Evolutionary conservation across 1,140 invertebrate species (phyloP).

Genomic region (Solenopsis invicta): DNA sequence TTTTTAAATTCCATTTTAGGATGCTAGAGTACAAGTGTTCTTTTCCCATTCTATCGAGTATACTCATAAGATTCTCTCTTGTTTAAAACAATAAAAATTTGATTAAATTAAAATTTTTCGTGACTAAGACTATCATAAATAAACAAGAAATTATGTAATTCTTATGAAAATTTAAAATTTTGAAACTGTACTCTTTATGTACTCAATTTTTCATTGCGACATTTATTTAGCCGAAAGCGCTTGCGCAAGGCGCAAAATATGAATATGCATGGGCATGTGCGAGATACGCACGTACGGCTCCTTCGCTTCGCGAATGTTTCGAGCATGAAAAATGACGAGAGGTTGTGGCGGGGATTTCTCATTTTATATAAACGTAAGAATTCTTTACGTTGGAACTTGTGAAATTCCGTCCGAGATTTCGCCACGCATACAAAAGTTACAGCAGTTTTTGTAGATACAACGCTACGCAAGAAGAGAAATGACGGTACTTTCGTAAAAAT

Average conservation of each 20-base stretch:
- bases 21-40: background rate
- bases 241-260: slow-evolving; percentile 58
- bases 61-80: background rate
- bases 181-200: slow-evolving; percentile 18
- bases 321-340: slow-evolving; percentile 61
- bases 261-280: slow-evolving; percentile 70
- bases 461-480: slow-evolving; percentile 13
- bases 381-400: slow-evolving; percentile 28
- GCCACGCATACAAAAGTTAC: slow-evolving; percentile 43
- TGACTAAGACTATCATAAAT: slow-evolving; percentile 5
- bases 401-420: slow-evolving; percentile 36
- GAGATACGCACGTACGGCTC: slow-evolving; percentile 70
- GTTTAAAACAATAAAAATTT: background rate
- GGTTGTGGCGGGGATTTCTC: slow-evolving; percentile 65
- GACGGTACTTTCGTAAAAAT: slow-evolving; percentile 21
- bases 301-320: slow-evolving; percentile 68
- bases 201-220: slow-evolving; percentile 29
- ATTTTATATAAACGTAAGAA: slow-evolving; percentile 65
- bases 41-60: background rate
- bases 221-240: slow-evolving; percentile 49
- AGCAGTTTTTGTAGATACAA: slow-evolving; percentile 23
- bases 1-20: background rate
- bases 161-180: background rate
- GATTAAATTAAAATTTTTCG: background rate
- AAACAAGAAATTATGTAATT: slow-evolving; percentile 10